Conservation (phyloP, 1,140 invertebrate genomes). For the Aphis craccivora region DNA sequence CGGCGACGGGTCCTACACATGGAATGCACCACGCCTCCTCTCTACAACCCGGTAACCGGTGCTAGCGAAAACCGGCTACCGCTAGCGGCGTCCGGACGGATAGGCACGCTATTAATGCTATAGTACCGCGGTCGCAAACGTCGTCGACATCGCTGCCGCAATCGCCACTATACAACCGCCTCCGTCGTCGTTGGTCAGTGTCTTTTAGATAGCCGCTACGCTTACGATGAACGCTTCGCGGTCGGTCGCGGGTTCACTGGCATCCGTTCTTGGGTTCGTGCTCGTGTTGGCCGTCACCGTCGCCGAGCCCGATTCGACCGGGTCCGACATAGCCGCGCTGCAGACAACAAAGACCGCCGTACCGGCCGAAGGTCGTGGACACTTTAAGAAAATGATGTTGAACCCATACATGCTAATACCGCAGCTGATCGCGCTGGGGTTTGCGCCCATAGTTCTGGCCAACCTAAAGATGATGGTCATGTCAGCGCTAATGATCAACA, state of each 20-base stretch:
- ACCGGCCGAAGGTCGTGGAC: not conserved
- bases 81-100: not conserved
- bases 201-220: not conserved
- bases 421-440: slow-evolving; percentile 60
- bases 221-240: not conserved
- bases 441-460: slow-evolving; percentile 61
- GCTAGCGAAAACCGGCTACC: not conserved
- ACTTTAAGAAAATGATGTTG: slow-evolving; percentile 59
- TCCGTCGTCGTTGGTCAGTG: not conserved
- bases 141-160: not conserved
- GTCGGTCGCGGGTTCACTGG: not conserved
- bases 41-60: not conserved
- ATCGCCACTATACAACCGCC: not conserved
- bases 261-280: not conserved
- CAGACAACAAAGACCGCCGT: not conserved
- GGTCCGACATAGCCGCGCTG: no score
- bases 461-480: slow-evolving; percentile 62
- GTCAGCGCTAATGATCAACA: slow-evolving; percentile 62
- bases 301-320: not conserved
- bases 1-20: not conserved
- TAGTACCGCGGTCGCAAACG: not conserved
- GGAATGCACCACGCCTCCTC: not conserved
- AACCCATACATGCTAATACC: slow-evolving; percentile 60
- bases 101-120: not conserved
- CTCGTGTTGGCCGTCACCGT: not conserved